Evolutionary conservation across 1,140 invertebrate genomes (phyloP), one percentile per base, ranked within the genome.

Genomic region (Neodiprion pinetum): DNA sequence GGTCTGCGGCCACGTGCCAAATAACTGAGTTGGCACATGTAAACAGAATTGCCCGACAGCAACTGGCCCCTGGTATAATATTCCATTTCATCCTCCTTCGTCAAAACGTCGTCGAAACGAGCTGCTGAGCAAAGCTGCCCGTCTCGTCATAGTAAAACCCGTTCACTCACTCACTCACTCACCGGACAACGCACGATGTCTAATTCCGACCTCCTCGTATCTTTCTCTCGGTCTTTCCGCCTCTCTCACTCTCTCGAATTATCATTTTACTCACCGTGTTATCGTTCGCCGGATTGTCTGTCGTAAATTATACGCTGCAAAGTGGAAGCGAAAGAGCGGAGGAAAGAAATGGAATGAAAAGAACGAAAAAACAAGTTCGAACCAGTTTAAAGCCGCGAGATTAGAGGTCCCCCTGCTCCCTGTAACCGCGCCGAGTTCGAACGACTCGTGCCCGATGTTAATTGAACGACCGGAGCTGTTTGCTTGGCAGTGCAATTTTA

Each of bases 21-120:
- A 84, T 85, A 82, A 86, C 82, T 84, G 81, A 80, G 79, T 85
- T 85, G 84, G 84, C 84, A 84, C 83, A 81, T 83, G 82, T 84
- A 85, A 86, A 86, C 83, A 40, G 28, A 85, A 85, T 85, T 85
- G 85, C 53, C 53, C 11, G 79, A 79, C 79, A 72, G 75, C 80
- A 84, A 84, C 76, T 84, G 79, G 75, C 80, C 78, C 80, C 28
- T 40, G 5, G 28, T 82, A 82, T 84, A 79, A 74, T 77, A 76
- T 78, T 78, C 78, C 78, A 82, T 82, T 82, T 61, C 11, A 78
- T 80, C 72, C 76, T 71, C 78, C 74, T 72, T 77, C 77, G 71
- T 68, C 67, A 73, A 61, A 28, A 74, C 72, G 72, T 73, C 75
- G 74, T 76, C 65, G 72, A 73, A 21, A 49, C 65, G 71, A 40